These are phyloP conservation scores for Tiliqua scincoides DNA, from an alignment of 2,113 vertebrate species.

Conservation along the genomic window DNA sequence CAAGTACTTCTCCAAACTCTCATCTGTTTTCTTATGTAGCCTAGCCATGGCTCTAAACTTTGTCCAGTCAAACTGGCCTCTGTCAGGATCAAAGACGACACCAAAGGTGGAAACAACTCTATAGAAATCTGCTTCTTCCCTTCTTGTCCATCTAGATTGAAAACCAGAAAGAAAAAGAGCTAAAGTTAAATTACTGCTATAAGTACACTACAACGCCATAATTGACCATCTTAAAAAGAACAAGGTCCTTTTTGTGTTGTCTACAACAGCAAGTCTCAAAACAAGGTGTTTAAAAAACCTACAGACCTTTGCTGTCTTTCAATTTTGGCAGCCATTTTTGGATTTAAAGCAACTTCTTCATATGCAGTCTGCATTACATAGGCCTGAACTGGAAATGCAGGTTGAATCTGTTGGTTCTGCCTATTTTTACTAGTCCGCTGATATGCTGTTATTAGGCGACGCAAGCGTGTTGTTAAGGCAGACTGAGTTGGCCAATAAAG, in stretches of 20 bases:
- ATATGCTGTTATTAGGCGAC: slow-evolving; percentile 95
- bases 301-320: slow-evolving; percentile 94
- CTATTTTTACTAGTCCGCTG: slow-evolving; percentile 94
- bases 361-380: slow-evolving; percentile 82
- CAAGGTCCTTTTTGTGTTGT: neutral
- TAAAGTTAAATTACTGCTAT: neutral
- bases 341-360: slow-evolving; percentile 87
- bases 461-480: slow-evolving; percentile 91
- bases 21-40: slow-evolving; percentile 97
- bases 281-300: neutral
- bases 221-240: neutral
- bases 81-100: slow-evolving; percentile 94
- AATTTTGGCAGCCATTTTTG: slow-evolving; percentile 97
- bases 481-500: slow-evolving; percentile 95
- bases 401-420: slow-evolving; percentile 90
- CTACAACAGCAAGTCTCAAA: fast-evolving
- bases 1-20: slow-evolving; percentile 96
- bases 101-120: slow-evolving; percentile 98
- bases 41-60: slow-evolving; percentile 98
- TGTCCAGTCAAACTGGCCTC: slow-evolving; percentile 95
- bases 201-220: neutral
- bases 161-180: neutral
- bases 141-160: slow-evolving; percentile 90
- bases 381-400: slow-evolving; percentile 80
- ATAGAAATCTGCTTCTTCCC: slow-evolving; percentile 98